phyloP scores from a whole-genome alignment of 2,888 invertebrate genomes.

The Siphlonurus alternatus region DNA sequence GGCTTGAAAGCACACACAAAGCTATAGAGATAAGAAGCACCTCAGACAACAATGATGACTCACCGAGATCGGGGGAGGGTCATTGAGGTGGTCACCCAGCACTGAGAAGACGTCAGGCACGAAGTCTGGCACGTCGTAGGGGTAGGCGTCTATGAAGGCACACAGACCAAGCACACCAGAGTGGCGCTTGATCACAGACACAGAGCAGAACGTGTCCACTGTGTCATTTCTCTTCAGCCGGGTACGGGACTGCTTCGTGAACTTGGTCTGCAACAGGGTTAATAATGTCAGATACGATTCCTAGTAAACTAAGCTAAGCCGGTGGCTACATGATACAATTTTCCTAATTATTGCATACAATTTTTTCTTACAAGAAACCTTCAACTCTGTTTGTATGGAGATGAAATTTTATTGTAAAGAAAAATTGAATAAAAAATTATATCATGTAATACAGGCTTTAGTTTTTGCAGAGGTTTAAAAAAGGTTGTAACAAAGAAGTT shows the following conservation, averaged over 20 bases:
- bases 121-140: slow-evolving; percentile 67
- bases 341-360: too few species aligned
- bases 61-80: slow-evolving; percentile 78
- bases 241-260: slow-evolving; percentile 35
- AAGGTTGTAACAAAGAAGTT: slow-evolving; percentile 5
- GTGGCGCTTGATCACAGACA: slow-evolving; percentile 36
- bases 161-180: slow-evolving; percentile 78
- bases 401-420: too few species aligned
- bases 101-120: slow-evolving; percentile 62
- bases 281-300: too few species aligned
- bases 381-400: too few species aligned
- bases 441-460: too few species aligned
- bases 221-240: slow-evolving; percentile 22
- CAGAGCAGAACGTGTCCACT: slow-evolving; percentile 4
- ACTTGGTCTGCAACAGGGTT: slow-evolving; percentile 30
- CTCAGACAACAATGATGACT: slow-evolving; percentile 19
- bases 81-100: slow-evolving; percentile 63
- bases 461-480: too few species aligned
- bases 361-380: too few species aligned
- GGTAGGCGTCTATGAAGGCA: slow-evolving; percentile 71
- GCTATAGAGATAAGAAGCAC: background rate
- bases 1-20: background rate
- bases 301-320: too few species aligned
- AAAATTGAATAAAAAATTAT: too few species aligned
- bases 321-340: too few species aligned